These are phyloP conservation scores for Luscinia megarhynchos DNA, from an alignment of 2,797 vertebrate genomes.

Conservation along the genomic window DNA sequence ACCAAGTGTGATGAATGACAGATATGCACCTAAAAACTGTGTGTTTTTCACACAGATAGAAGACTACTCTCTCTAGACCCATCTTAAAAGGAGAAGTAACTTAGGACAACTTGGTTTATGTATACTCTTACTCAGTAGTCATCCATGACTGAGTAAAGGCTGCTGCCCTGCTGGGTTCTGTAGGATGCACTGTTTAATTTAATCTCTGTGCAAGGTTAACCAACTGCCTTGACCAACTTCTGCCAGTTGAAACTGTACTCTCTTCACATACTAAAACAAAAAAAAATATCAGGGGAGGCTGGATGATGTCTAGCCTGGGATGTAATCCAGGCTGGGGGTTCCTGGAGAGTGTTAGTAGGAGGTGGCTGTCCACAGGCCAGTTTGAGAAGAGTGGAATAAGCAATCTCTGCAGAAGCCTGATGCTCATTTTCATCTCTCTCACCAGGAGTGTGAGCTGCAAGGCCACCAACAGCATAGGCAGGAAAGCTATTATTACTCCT, in stretches of 20 bases:
- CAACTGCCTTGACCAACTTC: neutral
- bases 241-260: neutral
- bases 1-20: neutral
- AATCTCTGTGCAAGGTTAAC: neutral
- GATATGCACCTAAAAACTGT: neutral
- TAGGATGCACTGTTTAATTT: neutral
- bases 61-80: neutral
- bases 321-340: neutral
- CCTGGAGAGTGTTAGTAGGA: neutral
- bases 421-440: rapidly evolving
- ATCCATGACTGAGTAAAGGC: neutral
- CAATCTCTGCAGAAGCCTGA: neutral
- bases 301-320: neutral
- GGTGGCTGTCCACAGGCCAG: neutral
- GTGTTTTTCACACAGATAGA: neutral
- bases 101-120: neutral
- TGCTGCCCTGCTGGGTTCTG: neutral
- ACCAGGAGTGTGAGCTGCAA: neutral
- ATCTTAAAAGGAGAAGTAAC: neutral
- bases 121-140: neutral
- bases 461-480: neutral
- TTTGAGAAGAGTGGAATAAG: neutral
- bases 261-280: neutral
- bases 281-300: rapidly evolving
- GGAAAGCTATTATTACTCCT: neutral